phyloP scores from a whole-genome alignment of 35 echinoderm and acorn worm genomes.

The Hemicentrotus pulcherrimus region DNA sequence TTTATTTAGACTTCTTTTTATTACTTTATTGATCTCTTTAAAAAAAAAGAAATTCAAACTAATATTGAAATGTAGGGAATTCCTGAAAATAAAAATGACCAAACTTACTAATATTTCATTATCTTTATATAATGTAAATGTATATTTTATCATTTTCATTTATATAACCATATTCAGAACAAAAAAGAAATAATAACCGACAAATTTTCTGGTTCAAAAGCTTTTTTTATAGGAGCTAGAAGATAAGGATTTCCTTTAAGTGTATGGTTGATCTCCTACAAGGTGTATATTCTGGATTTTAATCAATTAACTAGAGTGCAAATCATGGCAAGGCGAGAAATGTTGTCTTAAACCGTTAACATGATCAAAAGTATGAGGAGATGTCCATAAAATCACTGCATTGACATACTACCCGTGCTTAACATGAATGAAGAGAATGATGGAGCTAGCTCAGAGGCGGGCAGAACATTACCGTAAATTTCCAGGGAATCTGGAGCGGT shows the following conservation, averaged over 20 bases:
- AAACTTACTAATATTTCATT: no score
- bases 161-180: no score
- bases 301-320: background rate
- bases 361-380: background rate
- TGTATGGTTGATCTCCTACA: background rate
- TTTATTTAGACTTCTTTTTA: no score
- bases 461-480: constrained; percentile 38
- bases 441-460: background rate
- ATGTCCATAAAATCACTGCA: background rate
- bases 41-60: no score
- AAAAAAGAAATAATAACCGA: no score
- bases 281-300: background rate
- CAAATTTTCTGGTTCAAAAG: no score
- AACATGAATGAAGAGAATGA: constrained; percentile 34
- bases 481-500: constrained; percentile 5
- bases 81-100: no score
- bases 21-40: no score
- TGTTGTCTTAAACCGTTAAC: background rate
- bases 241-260: background rate
- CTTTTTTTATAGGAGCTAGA: background rate
- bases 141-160: no score
- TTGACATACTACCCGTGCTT: background rate
- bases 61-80: no score
- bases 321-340: background rate
- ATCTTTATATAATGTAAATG: no score